These are phyloP conservation scores for Pteruthius melanotis DNA, from an alignment of 2,113 vertebrate species.

Conservation along the genomic window DNA sequence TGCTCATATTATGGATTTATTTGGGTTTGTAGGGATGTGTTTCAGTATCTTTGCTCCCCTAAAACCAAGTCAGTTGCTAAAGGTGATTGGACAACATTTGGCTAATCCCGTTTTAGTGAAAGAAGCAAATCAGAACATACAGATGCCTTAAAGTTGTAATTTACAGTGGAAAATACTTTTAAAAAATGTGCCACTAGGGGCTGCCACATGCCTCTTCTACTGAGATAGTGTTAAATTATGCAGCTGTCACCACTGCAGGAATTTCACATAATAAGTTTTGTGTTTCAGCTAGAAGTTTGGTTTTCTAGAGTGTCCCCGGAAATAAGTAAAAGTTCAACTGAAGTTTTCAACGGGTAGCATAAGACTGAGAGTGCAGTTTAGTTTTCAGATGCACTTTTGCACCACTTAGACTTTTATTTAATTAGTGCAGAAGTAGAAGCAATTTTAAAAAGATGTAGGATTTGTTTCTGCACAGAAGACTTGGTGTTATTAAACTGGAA, in stretches of 20 bases:
- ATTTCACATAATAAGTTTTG: background rate
- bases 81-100: background rate
- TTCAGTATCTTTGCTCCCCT: background rate
- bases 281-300: background rate
- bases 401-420: background rate
- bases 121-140: background rate
- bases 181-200: constrained; percentile 54
- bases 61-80: background rate
- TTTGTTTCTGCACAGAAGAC: background rate
- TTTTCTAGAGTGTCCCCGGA: background rate
- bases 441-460: background rate
- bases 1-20: background rate
- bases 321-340: background rate
- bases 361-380: background rate
- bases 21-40: background rate
- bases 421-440: background rate
- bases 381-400: background rate
- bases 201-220: constrained; percentile 28
- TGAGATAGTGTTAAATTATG: background rate
- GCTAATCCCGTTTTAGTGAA: background rate
- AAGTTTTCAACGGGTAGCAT: background rate
- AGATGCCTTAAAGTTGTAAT: background rate
- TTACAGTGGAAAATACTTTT: background rate
- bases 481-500: background rate
- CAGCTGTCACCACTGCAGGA: background rate